These are phyloP conservation scores for Pocillopora verrucosa DNA, from an alignment of 64 coral and sea anemone species.

Conservation along the genomic window DNA sequence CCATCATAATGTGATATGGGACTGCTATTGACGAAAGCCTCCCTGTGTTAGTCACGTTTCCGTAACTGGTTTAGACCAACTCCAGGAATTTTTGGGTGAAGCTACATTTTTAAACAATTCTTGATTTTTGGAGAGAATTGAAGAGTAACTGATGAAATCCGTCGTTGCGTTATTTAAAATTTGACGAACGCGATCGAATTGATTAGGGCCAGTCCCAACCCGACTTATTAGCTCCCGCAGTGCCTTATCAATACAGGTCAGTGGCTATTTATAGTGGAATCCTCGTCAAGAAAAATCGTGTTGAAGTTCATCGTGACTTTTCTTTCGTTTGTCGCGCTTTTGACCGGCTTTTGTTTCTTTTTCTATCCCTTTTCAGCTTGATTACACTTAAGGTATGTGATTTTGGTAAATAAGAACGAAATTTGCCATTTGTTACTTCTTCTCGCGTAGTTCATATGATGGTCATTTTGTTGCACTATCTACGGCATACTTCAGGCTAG, in stretches of 20 bases:
- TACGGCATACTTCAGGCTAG: not conserved
- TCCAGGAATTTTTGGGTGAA: not conserved
- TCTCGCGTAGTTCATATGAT: not conserved
- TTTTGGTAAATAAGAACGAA: not conserved
- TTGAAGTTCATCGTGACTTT: not conserved
- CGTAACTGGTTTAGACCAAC: too few relatives aligned
- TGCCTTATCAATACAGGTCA: constrained; percentile 33
- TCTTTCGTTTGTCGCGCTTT: not conserved
- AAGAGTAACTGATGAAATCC: too few relatives aligned
- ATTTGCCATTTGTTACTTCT: not conserved
- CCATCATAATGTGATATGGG: not conserved
- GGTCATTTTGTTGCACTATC: not conserved
- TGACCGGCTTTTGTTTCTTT: not conserved
- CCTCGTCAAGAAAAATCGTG: not conserved
- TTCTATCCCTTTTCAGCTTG: not conserved
- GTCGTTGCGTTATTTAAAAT: too few relatives aligned
- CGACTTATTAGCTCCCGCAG: constrained; percentile 5
- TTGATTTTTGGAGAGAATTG: too few relatives aligned
- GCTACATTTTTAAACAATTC: not conserved
- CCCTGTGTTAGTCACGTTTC: too few relatives aligned
- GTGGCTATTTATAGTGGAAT: constrained; percentile 12
- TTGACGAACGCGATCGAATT: too few relatives aligned
- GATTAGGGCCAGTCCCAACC: not conserved
- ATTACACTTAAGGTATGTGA: constrained; percentile 14
- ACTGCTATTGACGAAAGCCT: too few relatives aligned